Evolutionary conservation across 1,140 invertebrate species (phyloP).

Genomic region (Agraylea sexmaculata): DNA sequence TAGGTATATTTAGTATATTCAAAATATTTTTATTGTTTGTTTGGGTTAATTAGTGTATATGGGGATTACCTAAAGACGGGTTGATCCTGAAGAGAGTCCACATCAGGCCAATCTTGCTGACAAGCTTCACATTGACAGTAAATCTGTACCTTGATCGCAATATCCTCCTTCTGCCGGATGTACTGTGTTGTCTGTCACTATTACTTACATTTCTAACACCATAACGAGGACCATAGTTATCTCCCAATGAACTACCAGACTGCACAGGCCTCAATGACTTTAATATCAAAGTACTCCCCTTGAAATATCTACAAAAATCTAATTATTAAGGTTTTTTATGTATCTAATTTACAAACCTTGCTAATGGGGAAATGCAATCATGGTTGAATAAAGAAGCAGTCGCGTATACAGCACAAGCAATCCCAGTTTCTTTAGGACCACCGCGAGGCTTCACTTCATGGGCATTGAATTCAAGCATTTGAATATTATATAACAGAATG

Average conservation of each 20-base stretch:
- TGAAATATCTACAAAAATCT: slow-evolving; percentile 46
- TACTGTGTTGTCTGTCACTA: no score
- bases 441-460: slow-evolving; percentile 61
- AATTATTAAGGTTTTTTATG: not conserved
- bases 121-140: slow-evolving; percentile 52
- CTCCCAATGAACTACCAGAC: slow-evolving; percentile 45
- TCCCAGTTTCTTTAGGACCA: slow-evolving; percentile 31
- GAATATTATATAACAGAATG: slow-evolving; percentile 49
- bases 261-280: slow-evolving; percentile 42
- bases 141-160: slow-evolving; percentile 58
- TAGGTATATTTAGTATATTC: no score
- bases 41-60: no score
- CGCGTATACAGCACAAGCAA: slow-evolving; percentile 56
- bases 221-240: slow-evolving; percentile 65
- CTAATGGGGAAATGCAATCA: slow-evolving; percentile 57
- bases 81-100: no score
- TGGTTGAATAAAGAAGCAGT: slow-evolving; percentile 62
- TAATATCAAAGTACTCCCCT: slow-evolving; percentile 50
- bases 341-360: slow-evolving; percentile 36
- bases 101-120: slow-evolving; percentile 50
- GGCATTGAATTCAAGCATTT: slow-evolving; percentile 64
- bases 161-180: slow-evolving; percentile 39
- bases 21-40: no score
- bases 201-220: no score
- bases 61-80: no score